Conservation (phyloP, 2,797 vertebrate genomes). For the Acomys russatus region DNA sequence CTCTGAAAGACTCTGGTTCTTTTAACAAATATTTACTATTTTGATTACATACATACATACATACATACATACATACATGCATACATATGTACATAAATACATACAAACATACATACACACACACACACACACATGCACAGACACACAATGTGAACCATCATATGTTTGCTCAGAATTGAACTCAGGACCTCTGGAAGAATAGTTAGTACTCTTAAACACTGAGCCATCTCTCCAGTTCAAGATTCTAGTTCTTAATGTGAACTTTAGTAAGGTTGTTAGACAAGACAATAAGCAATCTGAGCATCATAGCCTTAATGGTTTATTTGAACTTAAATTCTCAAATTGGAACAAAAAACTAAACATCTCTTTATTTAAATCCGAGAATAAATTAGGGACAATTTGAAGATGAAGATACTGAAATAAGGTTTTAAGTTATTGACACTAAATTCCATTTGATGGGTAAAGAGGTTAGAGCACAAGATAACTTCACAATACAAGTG, state of each 20-base stretch:
- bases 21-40: no score
- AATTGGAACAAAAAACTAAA: background rate
- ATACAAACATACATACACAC: no score
- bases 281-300: background rate
- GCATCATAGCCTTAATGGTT: background rate
- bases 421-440: background rate
- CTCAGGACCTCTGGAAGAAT: no score
- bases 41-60: no score
- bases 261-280: background rate
- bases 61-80: no score
- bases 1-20: background rate
- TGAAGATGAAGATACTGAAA: background rate
- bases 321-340: background rate
- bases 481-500: background rate
- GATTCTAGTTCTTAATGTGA: background rate
- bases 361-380: background rate
- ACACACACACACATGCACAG: no score
- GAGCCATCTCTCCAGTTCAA: no score
- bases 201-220: no score
- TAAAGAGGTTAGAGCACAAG: background rate
- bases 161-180: no score
- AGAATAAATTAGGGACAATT: background rate
- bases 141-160: no score
- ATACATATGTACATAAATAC: no score
- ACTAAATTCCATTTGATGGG: background rate